Evolutionary conservation across 2,888 invertebrate species (phyloP), one percentile per base, ranked within the genome.

Genomic region (Dorcus parallelipipedus): DNA sequence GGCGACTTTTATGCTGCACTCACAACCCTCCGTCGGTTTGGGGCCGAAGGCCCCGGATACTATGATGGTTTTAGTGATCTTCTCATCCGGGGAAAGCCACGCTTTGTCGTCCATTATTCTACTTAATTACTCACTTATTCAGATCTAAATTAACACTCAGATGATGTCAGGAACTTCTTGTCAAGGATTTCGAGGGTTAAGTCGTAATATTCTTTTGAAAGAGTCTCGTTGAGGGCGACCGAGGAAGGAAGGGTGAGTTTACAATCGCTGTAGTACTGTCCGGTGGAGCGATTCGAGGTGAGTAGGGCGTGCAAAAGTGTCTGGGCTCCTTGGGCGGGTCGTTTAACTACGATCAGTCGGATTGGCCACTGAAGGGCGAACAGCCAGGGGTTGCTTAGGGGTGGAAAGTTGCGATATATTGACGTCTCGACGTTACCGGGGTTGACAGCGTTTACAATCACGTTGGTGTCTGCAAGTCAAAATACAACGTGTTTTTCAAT

Each of bases 351-450:
- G 1, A 80, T 26, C 10, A 71, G 43, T 48, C 79, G 68, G 50
- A 79, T 69, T 2, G 78, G 76, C 73, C 75, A 78, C 72, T 78
- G 79, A 6, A 79, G 60, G 7, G 71, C 72, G 60, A 68, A 78
- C 40, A 78, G 61, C 67, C 73, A 74, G 9, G 67, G 69, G 58
- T 76, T 77, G 38, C 66, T 71, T 49, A 78, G 62, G 8, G 69
- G 71, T 3, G 77, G 77, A 63, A 75, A 79, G 60, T 79, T 64
- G 23, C 78, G 71, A 64, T 68, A 79, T 43, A 80, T 78, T 4
- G 65, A 59, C 0, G 80, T 80, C 68, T 79, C 79, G 0, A 76
- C 77, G 63, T 79, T 79, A 2, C 80, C 81, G 2, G 80, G 81
- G 67, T 81, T 75, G 9, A 77, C 79, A 39, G 78, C 73, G 63